A percentile compares a stretch with the other conserved stretches of the same genome.
Conservation (phyloP, 2,888 invertebrate species). For the Caenorhabditis sinica region DNA sequence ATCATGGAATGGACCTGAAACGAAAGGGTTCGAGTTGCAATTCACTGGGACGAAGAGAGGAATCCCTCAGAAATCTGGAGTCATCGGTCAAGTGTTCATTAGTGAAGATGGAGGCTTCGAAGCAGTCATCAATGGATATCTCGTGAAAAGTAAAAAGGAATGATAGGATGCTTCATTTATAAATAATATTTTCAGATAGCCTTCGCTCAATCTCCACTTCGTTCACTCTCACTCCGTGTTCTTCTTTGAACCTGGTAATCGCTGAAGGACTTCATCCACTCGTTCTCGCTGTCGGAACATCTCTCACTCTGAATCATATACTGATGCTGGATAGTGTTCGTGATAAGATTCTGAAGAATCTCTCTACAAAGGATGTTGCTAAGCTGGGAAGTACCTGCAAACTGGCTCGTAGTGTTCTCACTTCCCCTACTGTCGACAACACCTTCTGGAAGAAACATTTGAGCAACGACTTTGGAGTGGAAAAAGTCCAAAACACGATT, state of each 20-base stretch:
- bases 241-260: slow-evolving; percentile 23
- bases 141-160: slow-evolving; percentile 46
- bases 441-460: slow-evolving; percentile 55
- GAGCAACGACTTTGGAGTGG: slow-evolving; percentile 43
- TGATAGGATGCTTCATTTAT: not conserved
- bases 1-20: slow-evolving; percentile 55
- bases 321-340: slow-evolving; percentile 40
- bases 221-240: slow-evolving; percentile 43
- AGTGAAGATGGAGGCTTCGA: slow-evolving; percentile 61
- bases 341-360: slow-evolving; percentile 20
- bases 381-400: slow-evolving; percentile 12
- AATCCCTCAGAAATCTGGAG: slow-evolving; percentile 47
- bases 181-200: slow-evolving; percentile 26
- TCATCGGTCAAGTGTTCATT: slow-evolving; percentile 59
- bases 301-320: slow-evolving; percentile 44
- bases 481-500: slow-evolving; percentile 41
- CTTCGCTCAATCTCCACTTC: slow-evolving; percentile 48
- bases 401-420: slow-evolving; percentile 10
- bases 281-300: slow-evolving; percentile 22
- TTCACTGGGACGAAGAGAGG: slow-evolving; percentile 43
- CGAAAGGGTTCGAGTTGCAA: slow-evolving; percentile 60
- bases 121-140: slow-evolving; percentile 53
- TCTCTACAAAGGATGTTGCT: slow-evolving; percentile 24
- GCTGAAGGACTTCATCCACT: slow-evolving; percentile 28
- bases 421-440: slow-evolving; percentile 37